phyloP scores from a whole-genome alignment of 2,113 vertebrate species.

The Poeciliopsis occidentalis region DNA sequence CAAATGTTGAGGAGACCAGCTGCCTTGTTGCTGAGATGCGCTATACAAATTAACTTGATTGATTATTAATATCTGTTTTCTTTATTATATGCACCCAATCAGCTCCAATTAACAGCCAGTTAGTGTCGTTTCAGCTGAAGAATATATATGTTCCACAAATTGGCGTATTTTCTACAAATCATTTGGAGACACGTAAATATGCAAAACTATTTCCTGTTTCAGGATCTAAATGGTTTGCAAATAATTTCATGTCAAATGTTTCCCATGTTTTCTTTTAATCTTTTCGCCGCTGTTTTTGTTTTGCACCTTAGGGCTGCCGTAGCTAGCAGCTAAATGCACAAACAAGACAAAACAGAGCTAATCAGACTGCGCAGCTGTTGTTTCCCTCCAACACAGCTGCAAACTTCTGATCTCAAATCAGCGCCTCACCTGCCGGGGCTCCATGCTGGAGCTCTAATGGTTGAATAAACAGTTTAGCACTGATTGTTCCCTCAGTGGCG shows the following conservation, averaged over 20 bases:
- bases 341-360: neutral
- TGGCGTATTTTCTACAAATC: too few relatives aligned
- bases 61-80: too few relatives aligned
- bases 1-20: too few relatives aligned
- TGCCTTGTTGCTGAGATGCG: too few relatives aligned
- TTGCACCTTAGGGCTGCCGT: neutral
- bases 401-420: conserved; percentile 34
- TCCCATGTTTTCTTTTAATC: neutral
- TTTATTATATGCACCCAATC: too few relatives aligned
- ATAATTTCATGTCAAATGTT: neutral
- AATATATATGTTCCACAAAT: too few relatives aligned
- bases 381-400: neutral
- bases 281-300: neutral
- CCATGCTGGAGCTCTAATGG: conserved; percentile 47
- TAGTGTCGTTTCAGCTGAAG: too few relatives aligned
- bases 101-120: too few relatives aligned
- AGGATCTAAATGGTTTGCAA: neutral
- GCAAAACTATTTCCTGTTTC: neutral
- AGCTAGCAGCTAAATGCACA: neutral
- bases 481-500: conserved; percentile 63
- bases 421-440: conserved; percentile 30
- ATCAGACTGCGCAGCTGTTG: neutral
- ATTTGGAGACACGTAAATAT: too few relatives aligned
- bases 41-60: too few relatives aligned
- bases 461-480: conserved; percentile 67